Base-by-base conservation (phyloP, 2,888 invertebrate species). In the Phalera bucephala region DNA sequence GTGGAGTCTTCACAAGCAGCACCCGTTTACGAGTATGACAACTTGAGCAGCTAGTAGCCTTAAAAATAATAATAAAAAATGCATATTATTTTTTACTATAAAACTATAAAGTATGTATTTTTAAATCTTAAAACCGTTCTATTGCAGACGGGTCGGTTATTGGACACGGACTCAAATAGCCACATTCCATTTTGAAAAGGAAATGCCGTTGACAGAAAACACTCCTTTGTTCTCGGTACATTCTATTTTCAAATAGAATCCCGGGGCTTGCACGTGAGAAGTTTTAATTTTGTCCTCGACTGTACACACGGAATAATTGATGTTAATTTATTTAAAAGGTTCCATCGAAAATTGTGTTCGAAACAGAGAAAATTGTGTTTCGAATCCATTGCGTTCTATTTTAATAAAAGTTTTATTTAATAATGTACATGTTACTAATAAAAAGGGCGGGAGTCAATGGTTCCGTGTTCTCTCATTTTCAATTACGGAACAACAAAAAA, bases 121-220 rank as follows among this genome's bases (percentile, higher is more conserved):
- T 28, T 15, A 10, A 19, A 19, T 19, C 8, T 19, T 17, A 65
- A 67, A 74, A 64, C 60, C 55, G 51, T 67, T 66, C 62, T 48
- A 64, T 48, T 45, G 55, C 66, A 71, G 71, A 66, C 71, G 58
- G 59, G 57, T 57, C 55, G 55, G 60, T 45, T 58, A 49, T 60
- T 60, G 57, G 68, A 67, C 67, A 68, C 63, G 59, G 60, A 60
- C 62, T 19, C 52, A 62, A 63, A 72, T 72, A 69, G 71, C 68
- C 70, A 67, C 72, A 72, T 81, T 81, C 80, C 74, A 82, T 80
- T 82, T 80, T 64, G 70, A 72, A 77, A 76, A 74, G 76, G 79
- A 80, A 79, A 73, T 76, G 72, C 72, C 76, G 76, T 72, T 83
- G 83, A 80, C 82, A 82, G 77, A 78, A 74, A 76, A 74, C 72